A percentile compares a stretch with the other conserved stretches of the same genome.
Evolutionary conservation across 2,113 vertebrate genomes (phyloP).

Genomic region (Gavia stellata): DNA sequence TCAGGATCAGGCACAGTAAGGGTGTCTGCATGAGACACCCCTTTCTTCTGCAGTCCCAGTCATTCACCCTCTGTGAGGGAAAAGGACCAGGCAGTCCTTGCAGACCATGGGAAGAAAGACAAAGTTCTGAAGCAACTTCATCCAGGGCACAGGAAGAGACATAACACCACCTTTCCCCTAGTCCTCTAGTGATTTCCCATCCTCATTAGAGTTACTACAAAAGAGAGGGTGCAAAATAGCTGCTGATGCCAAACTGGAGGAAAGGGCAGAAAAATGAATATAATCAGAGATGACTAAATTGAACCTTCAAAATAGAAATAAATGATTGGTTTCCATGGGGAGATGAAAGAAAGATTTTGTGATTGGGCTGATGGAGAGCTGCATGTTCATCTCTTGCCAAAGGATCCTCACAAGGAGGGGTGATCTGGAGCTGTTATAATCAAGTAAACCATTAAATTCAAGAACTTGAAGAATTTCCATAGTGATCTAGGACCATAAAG

Average conservation of each 20-base stretch:
- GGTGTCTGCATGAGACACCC: not conserved
- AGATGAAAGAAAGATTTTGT: not conserved
- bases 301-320: not conserved
- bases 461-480: not conserved
- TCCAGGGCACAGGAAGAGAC: not conserved
- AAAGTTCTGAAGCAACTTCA: not conserved
- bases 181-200: not conserved
- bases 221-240: not conserved
- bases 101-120: not conserved
- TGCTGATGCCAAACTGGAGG: not conserved
- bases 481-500: not conserved
- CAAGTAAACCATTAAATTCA: not conserved
- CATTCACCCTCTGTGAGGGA: not conserved
- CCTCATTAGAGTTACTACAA: not conserved
- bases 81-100: not conserved
- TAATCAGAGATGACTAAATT: not conserved
- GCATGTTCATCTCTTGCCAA: not conserved
- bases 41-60: not conserved
- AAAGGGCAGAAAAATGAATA: not conserved
- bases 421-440: not conserved
- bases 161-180: not conserved
- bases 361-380: not conserved
- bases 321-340: not conserved
- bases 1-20: accelerated
- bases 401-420: not conserved